phyloP scores from a whole-genome alignment of 2,797 vertebrate genomes.

The Hydrolagus colliei region DNA sequence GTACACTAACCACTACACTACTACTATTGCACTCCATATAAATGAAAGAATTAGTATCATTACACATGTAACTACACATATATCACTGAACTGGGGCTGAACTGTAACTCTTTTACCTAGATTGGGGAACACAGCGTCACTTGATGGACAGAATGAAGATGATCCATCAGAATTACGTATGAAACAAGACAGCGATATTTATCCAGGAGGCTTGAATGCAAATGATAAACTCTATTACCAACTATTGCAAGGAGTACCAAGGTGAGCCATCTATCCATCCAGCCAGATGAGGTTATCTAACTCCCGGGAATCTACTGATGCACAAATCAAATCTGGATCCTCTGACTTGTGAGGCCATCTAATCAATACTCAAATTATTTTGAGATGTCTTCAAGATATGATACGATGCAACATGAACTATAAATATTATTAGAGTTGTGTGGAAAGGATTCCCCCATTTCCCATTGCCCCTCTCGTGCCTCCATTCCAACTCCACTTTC shows the following conservation, averaged over 20 bases:
- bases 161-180: conserved; percentile 50
- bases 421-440: too few relatives aligned
- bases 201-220: conserved; percentile 56
- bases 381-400: too few relatives aligned
- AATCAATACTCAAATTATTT: too few relatives aligned
- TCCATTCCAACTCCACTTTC: too few relatives aligned
- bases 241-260: conserved; percentile 53
- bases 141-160: conserved; percentile 56
- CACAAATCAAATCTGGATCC: too few relatives aligned
- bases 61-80: conserved; percentile 21
- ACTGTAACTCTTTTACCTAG: conserved; percentile 40
- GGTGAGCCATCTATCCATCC: conserved; percentile 44
- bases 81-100: not conserved
- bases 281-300: too few relatives aligned
- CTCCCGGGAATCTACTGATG: too few relatives aligned
- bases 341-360: too few relatives aligned
- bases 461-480: too few relatives aligned
- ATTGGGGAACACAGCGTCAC: conserved; percentile 53
- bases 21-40: conserved; percentile 5
- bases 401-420: too few relatives aligned
- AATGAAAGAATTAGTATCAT: not conserved
- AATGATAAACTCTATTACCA: conserved; percentile 61
- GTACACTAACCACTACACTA: not conserved
- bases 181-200: conserved; percentile 54
- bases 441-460: too few relatives aligned